These are phyloP conservation scores for Sminthurides bifidus DNA, from an alignment of 1,140 invertebrate genomes.

Conservation along the genomic window DNA sequence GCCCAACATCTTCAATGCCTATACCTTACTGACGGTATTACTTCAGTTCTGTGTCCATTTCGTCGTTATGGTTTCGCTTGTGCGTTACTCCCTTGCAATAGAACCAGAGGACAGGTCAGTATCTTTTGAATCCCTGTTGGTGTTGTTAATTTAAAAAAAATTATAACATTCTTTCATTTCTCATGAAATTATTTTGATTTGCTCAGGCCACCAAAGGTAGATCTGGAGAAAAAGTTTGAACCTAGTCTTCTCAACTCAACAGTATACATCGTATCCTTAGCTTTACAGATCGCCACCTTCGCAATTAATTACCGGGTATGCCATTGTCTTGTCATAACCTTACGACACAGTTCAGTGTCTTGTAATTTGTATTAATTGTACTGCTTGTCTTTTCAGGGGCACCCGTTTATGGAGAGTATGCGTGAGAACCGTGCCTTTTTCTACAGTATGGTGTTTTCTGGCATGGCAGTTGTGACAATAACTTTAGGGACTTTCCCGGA, in stretches of 20 bases:
- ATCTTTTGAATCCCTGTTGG: too few species aligned
- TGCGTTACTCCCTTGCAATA: conserved; percentile 52
- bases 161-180: background rate
- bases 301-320: conserved; percentile 95
- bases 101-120: conserved; percentile 27
- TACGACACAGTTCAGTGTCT: too few species aligned
- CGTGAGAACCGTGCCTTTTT: conserved; percentile 80
- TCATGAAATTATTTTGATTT: background rate
- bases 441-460: conserved; percentile 70
- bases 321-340: conserved; percentile 22
- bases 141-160: too few species aligned
- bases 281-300: conserved; percentile 94
- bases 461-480: conserved; percentile 57
- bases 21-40: conserved; percentile 90
- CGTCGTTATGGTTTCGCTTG: conserved; percentile 75
- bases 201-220: conserved; percentile 38
- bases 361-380: conserved; percentile 5
- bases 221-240: conserved; percentile 79
- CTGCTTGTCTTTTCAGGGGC: conserved; percentile 53
- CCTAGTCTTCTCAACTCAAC: conserved; percentile 93
- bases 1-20: conserved; percentile 97
- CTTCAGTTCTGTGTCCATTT: conserved; percentile 95
- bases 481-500: conserved; percentile 65
- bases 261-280: conserved; percentile 95
- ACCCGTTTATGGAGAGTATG: conserved; percentile 97